These are phyloP conservation scores for Cepaea nemoralis DNA, from an alignment of 1,140 invertebrate genomes.

Conservation along the genomic window DNA sequence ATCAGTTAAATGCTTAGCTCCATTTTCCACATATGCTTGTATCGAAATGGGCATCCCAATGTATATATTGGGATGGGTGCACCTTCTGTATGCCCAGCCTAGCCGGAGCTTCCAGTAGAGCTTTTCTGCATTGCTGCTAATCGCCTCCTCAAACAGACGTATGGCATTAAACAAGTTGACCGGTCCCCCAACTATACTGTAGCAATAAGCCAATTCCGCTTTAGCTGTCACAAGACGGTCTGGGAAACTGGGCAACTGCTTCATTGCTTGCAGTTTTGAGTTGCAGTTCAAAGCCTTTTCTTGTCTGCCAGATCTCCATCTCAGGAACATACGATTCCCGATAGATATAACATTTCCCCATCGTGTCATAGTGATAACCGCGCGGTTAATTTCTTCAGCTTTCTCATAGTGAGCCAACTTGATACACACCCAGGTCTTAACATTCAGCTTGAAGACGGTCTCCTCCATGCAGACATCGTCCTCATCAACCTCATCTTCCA, in stretches of 20 bases:
- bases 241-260: not conserved
- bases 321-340: too few species aligned
- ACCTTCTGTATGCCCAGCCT: too few species aligned
- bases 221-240: not conserved
- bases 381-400: not conserved
- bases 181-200: not conserved
- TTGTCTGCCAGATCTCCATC: not conserved
- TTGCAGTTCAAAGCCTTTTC: not conserved
- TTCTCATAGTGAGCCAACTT: not conserved
- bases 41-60: not conserved
- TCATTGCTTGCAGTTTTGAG: not conserved
- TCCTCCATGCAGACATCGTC: not conserved
- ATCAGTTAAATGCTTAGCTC: not conserved
- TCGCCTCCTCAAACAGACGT: not conserved
- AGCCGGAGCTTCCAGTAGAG: too few species aligned
- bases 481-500: not conserved
- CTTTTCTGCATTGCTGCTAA: too few species aligned
- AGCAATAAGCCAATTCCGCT: slow-evolving; percentile 5
- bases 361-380: not conserved
- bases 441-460: too few species aligned
- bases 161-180: not conserved
- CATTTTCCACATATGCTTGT: not conserved
- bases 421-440: not conserved
- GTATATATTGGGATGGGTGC: not conserved
- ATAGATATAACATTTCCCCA: too few species aligned